These are phyloP conservation scores for Eilema sororculum DNA, from an alignment of 2,888 invertebrate species.

Conservation along the genomic window DNA sequence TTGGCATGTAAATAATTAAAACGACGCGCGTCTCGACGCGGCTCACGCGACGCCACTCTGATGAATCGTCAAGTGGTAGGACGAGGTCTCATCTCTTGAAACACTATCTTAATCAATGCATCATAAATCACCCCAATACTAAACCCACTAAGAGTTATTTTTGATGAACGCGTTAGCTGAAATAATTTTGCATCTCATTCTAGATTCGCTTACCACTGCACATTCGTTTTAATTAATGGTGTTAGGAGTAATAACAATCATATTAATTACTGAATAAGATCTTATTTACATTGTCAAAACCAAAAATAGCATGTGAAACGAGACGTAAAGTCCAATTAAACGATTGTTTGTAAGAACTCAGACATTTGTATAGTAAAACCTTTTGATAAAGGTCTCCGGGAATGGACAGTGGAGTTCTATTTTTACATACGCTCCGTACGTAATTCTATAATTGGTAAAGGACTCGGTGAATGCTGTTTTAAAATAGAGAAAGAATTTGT, in stretches of 20 bases:
- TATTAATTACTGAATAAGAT: constrained; percentile 66
- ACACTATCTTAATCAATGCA: constrained; percentile 28
- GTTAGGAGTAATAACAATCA: constrained; percentile 66
- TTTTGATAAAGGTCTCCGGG: constrained; percentile 60
- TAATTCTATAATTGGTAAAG: constrained; percentile 59
- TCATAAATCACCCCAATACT: constrained; percentile 23
- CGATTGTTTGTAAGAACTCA: constrained; percentile 60
- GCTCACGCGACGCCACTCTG: constrained; percentile 37
- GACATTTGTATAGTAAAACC: constrained; percentile 71
- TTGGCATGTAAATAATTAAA: constrained; percentile 62
- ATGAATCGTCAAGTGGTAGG: constrained; percentile 62
- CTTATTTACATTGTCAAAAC: constrained; percentile 57
- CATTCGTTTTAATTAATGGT: constrained; percentile 65
- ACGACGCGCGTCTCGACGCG: constrained; percentile 46
- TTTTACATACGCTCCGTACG: constrained; percentile 61
- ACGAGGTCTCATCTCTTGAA: constrained; percentile 46
- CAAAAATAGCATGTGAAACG: constrained; percentile 63
- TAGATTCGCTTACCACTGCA: constrained; percentile 58
- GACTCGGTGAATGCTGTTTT: constrained; percentile 49
- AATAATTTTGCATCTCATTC: constrained; percentile 41
- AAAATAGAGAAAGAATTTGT: constrained; percentile 54
- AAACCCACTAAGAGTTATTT: constrained; percentile 24
- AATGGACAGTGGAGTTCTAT: constrained; percentile 67
- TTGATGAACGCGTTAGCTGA: constrained; percentile 14
- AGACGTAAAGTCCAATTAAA: constrained; percentile 60